Conservation (phyloP, 2,113 vertebrate genomes). For the Dipodomys ordii region DNA sequence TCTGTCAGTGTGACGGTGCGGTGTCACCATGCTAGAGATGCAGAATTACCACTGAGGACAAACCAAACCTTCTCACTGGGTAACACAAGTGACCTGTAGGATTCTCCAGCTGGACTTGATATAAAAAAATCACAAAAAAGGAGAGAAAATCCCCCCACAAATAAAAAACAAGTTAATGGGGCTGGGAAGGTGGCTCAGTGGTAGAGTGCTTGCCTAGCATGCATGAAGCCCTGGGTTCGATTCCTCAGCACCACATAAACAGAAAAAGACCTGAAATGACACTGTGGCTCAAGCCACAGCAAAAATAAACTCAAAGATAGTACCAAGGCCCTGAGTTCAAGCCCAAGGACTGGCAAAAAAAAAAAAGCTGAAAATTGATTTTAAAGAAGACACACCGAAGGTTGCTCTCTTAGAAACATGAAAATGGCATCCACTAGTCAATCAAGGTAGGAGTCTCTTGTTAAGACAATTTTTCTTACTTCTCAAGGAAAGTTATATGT, state of each 20-base stretch:
- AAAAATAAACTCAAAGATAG: too few species aligned
- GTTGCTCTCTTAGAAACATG: not conserved
- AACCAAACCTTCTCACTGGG: not conserved
- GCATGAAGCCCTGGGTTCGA: too few species aligned
- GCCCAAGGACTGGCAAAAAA: too few species aligned
- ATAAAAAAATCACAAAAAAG: not conserved
- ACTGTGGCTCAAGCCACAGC: too few species aligned
- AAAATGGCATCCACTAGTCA: not conserved
- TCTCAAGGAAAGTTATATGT: accelerated
- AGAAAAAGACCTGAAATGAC: too few species aligned
- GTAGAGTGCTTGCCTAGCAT: too few species aligned
- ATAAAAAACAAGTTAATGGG: too few species aligned
- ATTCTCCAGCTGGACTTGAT: not conserved
- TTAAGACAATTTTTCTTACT: not conserved
- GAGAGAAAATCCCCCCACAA: not conserved
- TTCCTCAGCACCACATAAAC: too few species aligned
- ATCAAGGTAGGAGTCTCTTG: not conserved
- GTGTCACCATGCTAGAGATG: too few species aligned
- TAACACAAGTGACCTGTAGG: not conserved
- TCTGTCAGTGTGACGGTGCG: not conserved
- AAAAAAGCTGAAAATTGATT: constrained; percentile 24
- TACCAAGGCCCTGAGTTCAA: too few species aligned
- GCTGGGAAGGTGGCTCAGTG: too few species aligned
- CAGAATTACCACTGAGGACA: not conserved
- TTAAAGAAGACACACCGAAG: not conserved